Conservation (phyloP, 2,113 vertebrate species). For the Atractosteus spatula region DNA sequence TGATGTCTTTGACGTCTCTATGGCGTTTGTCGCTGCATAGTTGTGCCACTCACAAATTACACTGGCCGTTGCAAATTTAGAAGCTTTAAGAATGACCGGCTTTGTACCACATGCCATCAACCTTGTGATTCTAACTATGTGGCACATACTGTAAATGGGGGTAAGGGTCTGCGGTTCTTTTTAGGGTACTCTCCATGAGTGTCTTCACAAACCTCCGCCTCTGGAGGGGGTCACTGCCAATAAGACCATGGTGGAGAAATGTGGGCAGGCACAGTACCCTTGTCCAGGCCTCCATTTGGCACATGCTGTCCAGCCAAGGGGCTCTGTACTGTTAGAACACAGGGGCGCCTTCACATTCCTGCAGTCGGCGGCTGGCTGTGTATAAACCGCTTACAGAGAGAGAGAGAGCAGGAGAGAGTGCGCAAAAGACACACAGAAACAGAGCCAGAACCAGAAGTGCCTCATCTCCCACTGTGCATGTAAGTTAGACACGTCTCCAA, state of each 20-base stretch:
- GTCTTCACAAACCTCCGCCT: background rate
- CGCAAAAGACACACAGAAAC: background rate
- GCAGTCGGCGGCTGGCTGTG: too few species aligned
- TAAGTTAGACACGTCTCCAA: constrained; percentile 17
- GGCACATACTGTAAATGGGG: too few species aligned
- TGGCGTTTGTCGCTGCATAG: too few species aligned
- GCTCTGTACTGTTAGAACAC: background rate
- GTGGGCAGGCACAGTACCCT: background rate
- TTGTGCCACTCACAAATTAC: too few species aligned
- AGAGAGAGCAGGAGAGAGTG: background rate
- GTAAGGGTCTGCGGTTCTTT: too few species aligned
- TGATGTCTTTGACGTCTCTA: too few species aligned
- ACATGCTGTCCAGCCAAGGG: background rate
- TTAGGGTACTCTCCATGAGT: too few species aligned
- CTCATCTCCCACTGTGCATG: constrained; percentile 15
- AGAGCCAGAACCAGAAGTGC: constrained; percentile 12
- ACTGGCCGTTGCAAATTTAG: too few species aligned
- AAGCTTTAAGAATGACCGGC: too few species aligned
- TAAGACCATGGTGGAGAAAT: background rate
- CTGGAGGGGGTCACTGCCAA: background rate
- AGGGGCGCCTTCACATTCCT: too few species aligned
- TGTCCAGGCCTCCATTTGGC: background rate
- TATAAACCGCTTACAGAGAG: constrained; percentile 3
- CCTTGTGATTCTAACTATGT: too few species aligned
- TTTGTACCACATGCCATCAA: too few species aligned